A percentile compares a stretch with the other conserved stretches of the same genome.
Evolutionary conservation across 2,888 invertebrate genomes (phyloP).

Genomic region (Allophyes oxyacanthae): DNA sequence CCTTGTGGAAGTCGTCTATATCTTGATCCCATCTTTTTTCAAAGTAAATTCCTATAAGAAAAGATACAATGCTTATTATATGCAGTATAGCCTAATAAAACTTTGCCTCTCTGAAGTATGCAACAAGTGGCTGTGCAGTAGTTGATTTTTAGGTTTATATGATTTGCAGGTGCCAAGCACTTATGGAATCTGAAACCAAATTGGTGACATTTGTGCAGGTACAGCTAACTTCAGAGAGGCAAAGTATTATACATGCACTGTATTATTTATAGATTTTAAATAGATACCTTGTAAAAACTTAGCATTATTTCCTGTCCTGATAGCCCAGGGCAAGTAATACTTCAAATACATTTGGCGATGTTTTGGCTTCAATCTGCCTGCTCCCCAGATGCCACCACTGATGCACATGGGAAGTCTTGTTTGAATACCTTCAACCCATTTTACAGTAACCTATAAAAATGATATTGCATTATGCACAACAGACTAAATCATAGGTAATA

Average conservation of each 20-base stretch:
- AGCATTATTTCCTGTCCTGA: conserved; percentile 93
- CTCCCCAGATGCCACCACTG: conserved; percentile 97
- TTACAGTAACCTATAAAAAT: conserved; percentile 94
- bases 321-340: conserved; percentile 96
- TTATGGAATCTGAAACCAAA: no score
- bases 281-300: conserved; percentile 93
- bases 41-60: conserved; percentile 91
- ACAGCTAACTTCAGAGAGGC: no score
- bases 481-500: neutral
- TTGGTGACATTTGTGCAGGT: no score
- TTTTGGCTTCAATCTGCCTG: conserved; percentile 95
- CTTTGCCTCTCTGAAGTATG: no score
- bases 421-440: conserved; percentile 99
- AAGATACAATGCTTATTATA: neutral
- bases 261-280: no score
- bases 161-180: no score
- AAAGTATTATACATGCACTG: no score
- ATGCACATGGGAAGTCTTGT: conserved; percentile 98
- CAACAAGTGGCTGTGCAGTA: no score
- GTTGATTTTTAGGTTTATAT: no score
- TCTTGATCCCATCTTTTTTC: conserved; percentile 98
- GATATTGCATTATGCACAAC: neutral
- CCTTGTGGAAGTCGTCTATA: conserved; percentile 93
- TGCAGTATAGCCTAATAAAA: no score
- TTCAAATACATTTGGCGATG: conserved; percentile 94